phyloP scores from a whole-genome alignment of 2,888 invertebrate species.

The Spisula subtruncata region DNA sequence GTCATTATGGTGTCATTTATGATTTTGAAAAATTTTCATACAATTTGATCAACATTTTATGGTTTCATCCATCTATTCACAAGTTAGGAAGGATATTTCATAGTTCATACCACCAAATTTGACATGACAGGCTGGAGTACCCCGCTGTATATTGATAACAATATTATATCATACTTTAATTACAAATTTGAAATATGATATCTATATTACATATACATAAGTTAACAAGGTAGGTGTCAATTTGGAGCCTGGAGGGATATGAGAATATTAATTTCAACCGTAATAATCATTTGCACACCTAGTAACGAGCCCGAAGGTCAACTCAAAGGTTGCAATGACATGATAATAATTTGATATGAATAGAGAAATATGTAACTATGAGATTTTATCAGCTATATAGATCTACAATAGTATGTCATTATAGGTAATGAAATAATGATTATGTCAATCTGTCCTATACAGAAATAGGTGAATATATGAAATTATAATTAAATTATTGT shows the following conservation, averaged over 20 bases:
- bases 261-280: constrained; percentile 39
- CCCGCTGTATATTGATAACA: neutral
- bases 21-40: neutral
- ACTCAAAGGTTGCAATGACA: neutral
- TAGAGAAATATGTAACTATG: constrained; percentile 4
- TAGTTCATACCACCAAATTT: neutral
- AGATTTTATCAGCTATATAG: neutral
- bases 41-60: neutral
- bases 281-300: constrained; percentile 32
- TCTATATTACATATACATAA: constrained; percentile 6
- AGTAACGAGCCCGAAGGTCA: constrained; percentile 30
- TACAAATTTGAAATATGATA: constrained; percentile 2
- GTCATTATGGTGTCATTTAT: neutral
- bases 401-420: neutral
- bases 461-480: neutral
- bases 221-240: constrained; percentile 48
- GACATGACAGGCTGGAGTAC: neutral
- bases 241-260: neutral
- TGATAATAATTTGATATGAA: constrained; percentile 9
- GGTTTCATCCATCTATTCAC: neutral
- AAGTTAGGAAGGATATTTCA: neutral
- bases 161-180: constrained; percentile 10
- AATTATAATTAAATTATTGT: constrained; percentile 1
- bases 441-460: neutral
- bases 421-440: constrained; percentile 13